Evolutionary conservation across 2,797 vertebrate species (phyloP).

Genomic region (Rhinichthys osculus): DNA sequence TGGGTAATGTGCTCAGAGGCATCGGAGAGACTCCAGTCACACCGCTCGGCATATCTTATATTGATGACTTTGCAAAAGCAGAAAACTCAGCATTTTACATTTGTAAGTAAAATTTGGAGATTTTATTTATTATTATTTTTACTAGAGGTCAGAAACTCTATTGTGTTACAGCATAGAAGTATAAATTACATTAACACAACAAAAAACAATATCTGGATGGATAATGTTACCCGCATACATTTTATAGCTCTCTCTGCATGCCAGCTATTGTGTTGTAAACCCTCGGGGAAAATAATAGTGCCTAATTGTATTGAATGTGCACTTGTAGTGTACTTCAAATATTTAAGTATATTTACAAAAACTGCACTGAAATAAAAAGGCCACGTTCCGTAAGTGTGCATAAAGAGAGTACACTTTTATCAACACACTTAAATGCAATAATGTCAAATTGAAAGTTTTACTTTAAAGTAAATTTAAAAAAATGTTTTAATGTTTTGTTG

Average conservation of each 20-base stretch:
- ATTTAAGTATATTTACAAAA: neutral
- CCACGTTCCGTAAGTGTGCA: neutral
- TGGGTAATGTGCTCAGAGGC: constrained; percentile 90
- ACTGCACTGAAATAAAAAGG: neutral
- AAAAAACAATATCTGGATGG: neutral
- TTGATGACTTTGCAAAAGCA: constrained; percentile 90
- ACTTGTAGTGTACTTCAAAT: neutral
- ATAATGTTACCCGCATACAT: neutral
- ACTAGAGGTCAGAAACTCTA: neutral
- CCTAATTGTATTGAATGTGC: neutral
- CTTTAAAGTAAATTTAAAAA: neutral
- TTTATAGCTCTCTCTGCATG: neutral
- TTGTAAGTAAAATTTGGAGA: constrained; percentile 73
- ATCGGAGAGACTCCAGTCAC: constrained; percentile 94
- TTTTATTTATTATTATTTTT: neutral
- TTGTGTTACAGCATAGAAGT: neutral
- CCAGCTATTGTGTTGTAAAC: neutral
- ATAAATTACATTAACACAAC: neutral
- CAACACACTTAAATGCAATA: neutral
- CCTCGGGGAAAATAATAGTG: neutral
- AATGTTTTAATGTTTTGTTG: neutral
- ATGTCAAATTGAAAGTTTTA: neutral
- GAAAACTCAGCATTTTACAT: constrained; percentile 94
- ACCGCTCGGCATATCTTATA: constrained; percentile 92
- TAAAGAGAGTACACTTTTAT: neutral